Percentiles rank a stretch among this genome's conserved stretches.
These are phyloP conservation scores for Cottus gobio DNA, from an alignment of 2,113 vertebrate genomes.

Conservation along the genomic window DNA sequence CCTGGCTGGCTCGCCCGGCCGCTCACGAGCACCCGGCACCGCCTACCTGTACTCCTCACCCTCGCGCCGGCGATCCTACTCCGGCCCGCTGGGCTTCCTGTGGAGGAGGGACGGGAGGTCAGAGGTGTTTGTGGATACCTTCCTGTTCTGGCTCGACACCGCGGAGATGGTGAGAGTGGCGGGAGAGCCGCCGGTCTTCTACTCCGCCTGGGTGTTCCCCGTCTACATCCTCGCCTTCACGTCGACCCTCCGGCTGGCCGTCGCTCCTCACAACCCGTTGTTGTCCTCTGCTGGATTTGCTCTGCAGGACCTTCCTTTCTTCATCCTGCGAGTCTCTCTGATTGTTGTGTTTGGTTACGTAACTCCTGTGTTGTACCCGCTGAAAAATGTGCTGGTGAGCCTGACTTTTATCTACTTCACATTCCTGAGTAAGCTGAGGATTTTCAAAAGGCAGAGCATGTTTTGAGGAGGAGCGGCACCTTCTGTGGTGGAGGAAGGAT, in stretches of 20 bases:
- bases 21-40: background rate
- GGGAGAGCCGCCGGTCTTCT: conserved; percentile 68
- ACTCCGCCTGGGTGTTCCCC: conserved; percentile 83
- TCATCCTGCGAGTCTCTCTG: conserved; percentile 82
- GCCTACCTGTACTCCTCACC: conserved; percentile 74
- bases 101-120: conserved; percentile 76
- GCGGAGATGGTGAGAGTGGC: conserved; percentile 85
- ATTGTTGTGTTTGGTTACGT: conserved; percentile 76
- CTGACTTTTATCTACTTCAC: conserved; percentile 85
- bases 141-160: conserved; percentile 87
- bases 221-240: conserved; percentile 84
- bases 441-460: conserved; percentile 76
- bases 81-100: conserved; percentile 61
- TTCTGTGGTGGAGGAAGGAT: conserved; percentile 25
- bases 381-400: conserved; percentile 84
- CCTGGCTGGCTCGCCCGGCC: background rate
- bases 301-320: conserved; percentile 86
- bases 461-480: conserved; percentile 70
- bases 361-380: conserved; percentile 82
- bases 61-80: conserved; percentile 36
- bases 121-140: conserved; percentile 78
- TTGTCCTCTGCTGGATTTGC: conserved; percentile 71
- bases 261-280: conserved; percentile 79
- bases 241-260: conserved; percentile 79
- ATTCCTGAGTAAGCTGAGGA: conserved; percentile 75